Evolutionary conservation across 2,113 vertebrate species (phyloP), one percentile per base, ranked within the genome.

Genomic region (Otocyon megalotis): DNA sequence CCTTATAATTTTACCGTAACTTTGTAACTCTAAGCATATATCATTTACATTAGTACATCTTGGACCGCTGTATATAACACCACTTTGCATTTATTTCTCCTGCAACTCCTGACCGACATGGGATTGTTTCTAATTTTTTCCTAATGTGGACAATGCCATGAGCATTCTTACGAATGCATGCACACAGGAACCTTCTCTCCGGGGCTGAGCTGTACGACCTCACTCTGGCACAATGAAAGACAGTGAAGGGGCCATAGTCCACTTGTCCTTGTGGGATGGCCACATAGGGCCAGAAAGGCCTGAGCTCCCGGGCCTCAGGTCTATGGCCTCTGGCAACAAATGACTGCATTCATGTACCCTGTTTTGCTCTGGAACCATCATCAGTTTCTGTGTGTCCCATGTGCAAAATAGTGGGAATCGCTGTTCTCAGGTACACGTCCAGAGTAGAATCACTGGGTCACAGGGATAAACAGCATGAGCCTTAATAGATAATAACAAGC

Each of bases 371-470:
- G 50, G 74, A 65, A 43, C 28, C 20, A 3, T 0, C 67, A 35
- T 12, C 20, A 7, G 30, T 43, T 12, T 56, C 32, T 53, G 28
- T 22, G 83, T 3, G 72, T 32, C 58, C 8, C 2, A 16, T 10
- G 37, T 53, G 26, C 43, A 3, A 30, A 89, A 28, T 4, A 26
- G 67, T 6, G 20, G 79, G 30, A 71, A 74, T 56, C 26, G 2
- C 53, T 5, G 20, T 1, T 30, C 19, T 62, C 17, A 19, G 26
- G 20, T 14, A 72, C 32, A 22, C 0, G 0, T 20, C 37, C 37
- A 15, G 53, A 63, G 50, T 11, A 54, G 67, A 53, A 4, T 9
- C 5, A 2, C 56, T 10, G 10, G 37, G 50, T 43, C 16, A 8
- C 9, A 16, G 14, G 35, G 28, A 16, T 16, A 48, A 56, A 54